A percentile compares a stretch with the other conserved stretches of the same genome.
Evolutionary conservation across 2,113 vertebrate genomes (phyloP).

Genomic region (Malurus elegans): DNA sequence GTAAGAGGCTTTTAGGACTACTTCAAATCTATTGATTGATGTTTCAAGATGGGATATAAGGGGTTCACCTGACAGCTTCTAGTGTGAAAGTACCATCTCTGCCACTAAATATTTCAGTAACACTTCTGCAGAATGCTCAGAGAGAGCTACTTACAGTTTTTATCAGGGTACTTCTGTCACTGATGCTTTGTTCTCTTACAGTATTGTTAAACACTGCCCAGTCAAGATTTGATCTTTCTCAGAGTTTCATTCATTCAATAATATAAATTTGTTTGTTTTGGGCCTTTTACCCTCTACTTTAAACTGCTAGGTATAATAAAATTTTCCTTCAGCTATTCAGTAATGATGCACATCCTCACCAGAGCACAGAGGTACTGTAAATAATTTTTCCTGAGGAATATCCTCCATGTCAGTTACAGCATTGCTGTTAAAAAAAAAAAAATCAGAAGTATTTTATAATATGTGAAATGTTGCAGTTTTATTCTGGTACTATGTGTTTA

Average conservation of each 20-base stretch:
- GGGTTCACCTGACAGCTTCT: background rate
- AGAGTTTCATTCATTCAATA: background rate
- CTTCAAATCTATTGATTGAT: background rate
- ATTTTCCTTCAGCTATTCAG: background rate
- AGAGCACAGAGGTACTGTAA: background rate
- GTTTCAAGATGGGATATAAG: background rate
- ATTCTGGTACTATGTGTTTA: background rate
- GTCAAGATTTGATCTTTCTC: background rate
- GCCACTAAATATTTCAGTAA: background rate
- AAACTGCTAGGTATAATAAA: background rate
- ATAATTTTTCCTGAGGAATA: background rate
- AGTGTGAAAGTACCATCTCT: background rate
- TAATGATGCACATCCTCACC: background rate
- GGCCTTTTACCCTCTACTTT: background rate
- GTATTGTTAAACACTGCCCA: background rate
- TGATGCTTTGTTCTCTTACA: background rate
- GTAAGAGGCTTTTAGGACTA: background rate
- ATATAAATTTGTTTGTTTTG: background rate
- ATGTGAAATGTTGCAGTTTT: background rate
- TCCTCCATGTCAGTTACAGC: background rate
- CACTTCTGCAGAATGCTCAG: background rate
- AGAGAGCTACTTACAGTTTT: background rate
- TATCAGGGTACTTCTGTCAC: background rate
- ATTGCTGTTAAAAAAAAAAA: background rate
- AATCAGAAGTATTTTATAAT: background rate